Base-by-base conservation (phyloP, 2,797 vertebrate genomes). In the Leuciscus waleckii region DNA sequence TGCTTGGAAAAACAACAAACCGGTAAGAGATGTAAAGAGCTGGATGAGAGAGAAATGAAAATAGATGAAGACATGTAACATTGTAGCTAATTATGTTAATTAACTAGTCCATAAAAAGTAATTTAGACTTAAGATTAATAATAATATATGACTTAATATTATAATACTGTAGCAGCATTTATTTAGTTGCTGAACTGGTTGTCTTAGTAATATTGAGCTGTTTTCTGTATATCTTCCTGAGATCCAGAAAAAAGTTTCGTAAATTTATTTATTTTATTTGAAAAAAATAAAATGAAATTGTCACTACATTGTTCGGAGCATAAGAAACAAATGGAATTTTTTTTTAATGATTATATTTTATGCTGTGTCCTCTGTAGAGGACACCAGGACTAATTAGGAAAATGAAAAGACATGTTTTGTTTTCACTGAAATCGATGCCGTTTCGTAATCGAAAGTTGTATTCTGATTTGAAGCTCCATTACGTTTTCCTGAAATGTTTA, bases 1-100 rank as follows among this genome's bases (percentile, higher is more conserved):
- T 78, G 35, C 23, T 78, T 78, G 75, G 75, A 78, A 61, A 54
- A 78, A 61, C 75, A 39, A 58, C 51, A 11, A 61, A 63, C n/a
- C 2, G 35, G 32, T 58, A 58, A 63, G 56, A 78, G n/a, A 19
- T 5, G 0, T 63, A 63, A 63, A 63, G 56, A 29, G 54, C n/a
- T 78, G 35, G 14, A 78, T 26, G 23, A 77, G 21, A 58, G 51
- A 77, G 14, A 77, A 58, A 7, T 58, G 39, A n/a, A 77, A 77
- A 61, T 41, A 61, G 8, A 78, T 26, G 16, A 77, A 78, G 54
- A 11, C 23, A 58, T 54, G 11, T 77, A 58, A 58, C 14, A 41
- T 54, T 23, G 29, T 54, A 23, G 29, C 29, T 75, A 35, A 75
- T 51, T 35, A 58, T 39, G 23, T 58, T 77, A 3, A 58, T 61